Evolutionary conservation across 2,888 invertebrate genomes (phyloP).

Genomic region (Leucania comma): DNA sequence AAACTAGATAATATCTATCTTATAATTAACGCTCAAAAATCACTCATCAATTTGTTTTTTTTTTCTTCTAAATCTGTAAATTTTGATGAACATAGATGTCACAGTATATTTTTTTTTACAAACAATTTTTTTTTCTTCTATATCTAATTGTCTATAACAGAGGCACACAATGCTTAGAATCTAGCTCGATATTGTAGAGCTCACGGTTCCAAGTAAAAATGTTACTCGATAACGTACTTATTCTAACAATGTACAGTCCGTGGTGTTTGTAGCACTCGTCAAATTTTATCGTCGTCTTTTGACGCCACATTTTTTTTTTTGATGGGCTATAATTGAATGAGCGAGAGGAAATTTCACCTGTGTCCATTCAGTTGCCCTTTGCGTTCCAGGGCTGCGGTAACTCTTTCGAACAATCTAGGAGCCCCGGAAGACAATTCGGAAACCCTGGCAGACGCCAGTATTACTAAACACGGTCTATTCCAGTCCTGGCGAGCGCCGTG

Average conservation of each 20-base stretch:
- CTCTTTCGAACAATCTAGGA: too few species aligned
- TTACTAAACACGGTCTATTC: neutral
- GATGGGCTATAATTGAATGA: too few species aligned
- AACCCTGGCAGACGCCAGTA: too few species aligned
- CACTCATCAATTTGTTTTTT: conserved; percentile 66
- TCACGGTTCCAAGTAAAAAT: conserved; percentile 74
- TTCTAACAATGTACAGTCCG: conserved; percentile 73
- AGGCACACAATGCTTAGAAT: conserved; percentile 89
- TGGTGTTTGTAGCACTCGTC: conserved; percentile 65
- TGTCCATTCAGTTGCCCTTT: too few species aligned
- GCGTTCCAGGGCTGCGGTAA: too few species aligned
- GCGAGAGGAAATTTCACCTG: too few species aligned
- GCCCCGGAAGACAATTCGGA: too few species aligned
- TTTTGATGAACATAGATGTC: conserved; percentile 69
- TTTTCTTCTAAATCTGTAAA: conserved; percentile 62
- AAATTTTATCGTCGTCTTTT: conserved; percentile 40
- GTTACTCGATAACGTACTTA: conserved; percentile 73
- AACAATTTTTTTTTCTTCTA: conserved; percentile 71
- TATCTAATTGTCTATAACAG: conserved; percentile 85
- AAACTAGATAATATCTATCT: conserved; percentile 83
- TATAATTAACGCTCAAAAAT: conserved; percentile 63
- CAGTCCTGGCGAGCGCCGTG: neutral
- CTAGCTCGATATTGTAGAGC: conserved; percentile 74
- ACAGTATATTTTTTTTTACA: conserved; percentile 70
- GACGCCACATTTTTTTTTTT: conserved; percentile 19